Conservation (phyloP, 2,113 vertebrate genomes). For the Barbus barbus region DNA sequence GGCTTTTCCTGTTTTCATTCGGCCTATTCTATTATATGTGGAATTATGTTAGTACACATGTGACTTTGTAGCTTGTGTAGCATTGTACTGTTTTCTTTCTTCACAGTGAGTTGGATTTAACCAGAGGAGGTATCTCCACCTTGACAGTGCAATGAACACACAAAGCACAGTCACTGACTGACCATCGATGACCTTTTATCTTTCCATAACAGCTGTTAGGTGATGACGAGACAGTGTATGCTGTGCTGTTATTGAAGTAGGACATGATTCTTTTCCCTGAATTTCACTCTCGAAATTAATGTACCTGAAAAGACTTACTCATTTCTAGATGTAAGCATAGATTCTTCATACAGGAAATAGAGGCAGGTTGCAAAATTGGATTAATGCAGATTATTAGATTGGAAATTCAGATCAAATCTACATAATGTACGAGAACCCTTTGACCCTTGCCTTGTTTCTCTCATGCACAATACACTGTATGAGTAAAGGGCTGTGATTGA, state of each 20-base stretch:
- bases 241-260: background rate
- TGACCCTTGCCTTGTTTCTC: background rate
- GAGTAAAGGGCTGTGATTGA: background rate
- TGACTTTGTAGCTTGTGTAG: background rate
- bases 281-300: background rate
- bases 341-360: background rate
- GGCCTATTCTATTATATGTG: background rate
- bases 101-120: background rate
- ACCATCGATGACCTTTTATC: background rate
- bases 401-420: conserved; percentile 10
- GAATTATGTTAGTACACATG: background rate
- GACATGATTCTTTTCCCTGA: background rate
- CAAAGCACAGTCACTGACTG: background rate
- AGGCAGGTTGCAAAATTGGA: background rate
- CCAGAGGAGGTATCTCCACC: background rate
- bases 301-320: background rate
- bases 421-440: background rate
- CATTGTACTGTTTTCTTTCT: background rate
- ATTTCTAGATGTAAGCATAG: background rate
- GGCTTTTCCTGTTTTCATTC: background rate
- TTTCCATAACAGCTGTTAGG: conserved; percentile 11
- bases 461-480: background rate
- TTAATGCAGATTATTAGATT: conserved; percentile 33
- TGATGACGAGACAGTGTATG: background rate
- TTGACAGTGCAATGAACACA: background rate